Evolutionary conservation across 2,113 vertebrate species (phyloP).

Genomic region (Lophotis ruficrista): DNA sequence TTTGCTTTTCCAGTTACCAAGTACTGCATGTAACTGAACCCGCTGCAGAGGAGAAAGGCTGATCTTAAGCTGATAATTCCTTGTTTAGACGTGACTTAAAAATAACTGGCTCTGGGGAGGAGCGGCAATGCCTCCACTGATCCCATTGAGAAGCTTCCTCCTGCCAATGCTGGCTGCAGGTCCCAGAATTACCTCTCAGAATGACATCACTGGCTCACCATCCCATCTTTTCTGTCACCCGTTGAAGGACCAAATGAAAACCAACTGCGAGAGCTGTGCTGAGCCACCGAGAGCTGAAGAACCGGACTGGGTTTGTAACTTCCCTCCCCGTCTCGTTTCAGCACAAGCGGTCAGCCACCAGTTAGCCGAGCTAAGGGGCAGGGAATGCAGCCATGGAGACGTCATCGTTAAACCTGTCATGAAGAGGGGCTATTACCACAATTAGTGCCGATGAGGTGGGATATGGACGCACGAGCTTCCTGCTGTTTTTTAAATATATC

Average conservation of each 20-base stretch:
- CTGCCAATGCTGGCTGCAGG: not conserved
- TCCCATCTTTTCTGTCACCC: not conserved
- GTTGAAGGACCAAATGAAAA: not conserved
- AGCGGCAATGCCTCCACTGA: not conserved
- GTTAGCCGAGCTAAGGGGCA: not conserved
- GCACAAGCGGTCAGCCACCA: not conserved
- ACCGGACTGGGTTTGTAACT: not conserved
- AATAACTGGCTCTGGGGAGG: constrained; percentile 47
- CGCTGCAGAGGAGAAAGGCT: not conserved
- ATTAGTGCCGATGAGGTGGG: not conserved
- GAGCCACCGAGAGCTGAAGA: not conserved
- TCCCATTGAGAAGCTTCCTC: not conserved
- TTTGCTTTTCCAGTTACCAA: not conserved
- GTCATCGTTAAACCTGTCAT: not conserved
- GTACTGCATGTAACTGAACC: not conserved
- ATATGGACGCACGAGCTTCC: not conserved
- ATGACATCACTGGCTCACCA: not conserved
- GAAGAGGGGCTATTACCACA: not conserved
- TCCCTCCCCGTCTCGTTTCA: not conserved
- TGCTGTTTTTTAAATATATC: not conserved
- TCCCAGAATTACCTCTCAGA: not conserved
- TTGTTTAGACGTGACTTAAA: constrained; percentile 47
- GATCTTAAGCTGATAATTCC: constrained; percentile 30
- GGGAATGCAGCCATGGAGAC: not conserved
- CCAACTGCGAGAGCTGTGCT: not conserved